Evolutionary conservation across 2,797 vertebrate species (phyloP).

Genomic region (Tiaroga cobitis): DNA sequence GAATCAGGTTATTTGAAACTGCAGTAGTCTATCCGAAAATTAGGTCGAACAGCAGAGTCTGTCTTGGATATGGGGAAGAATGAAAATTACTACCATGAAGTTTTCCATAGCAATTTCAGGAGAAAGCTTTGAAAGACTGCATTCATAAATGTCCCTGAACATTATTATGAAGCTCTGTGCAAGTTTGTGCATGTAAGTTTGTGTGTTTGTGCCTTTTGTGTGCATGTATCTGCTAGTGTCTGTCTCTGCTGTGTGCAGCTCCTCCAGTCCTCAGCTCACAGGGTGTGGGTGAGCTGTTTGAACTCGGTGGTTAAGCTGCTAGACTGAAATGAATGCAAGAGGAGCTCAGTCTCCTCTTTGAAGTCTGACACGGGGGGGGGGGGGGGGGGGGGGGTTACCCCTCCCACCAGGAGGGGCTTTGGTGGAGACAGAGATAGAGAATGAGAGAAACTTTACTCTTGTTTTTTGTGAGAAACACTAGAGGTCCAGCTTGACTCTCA

Average conservation of each 20-base stretch:
- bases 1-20: neutral
- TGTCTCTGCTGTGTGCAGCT: constrained; percentile 31
- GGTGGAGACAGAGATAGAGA: constrained; percentile 9
- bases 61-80: constrained; percentile 9
- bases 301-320: constrained; percentile 66
- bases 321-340: constrained; percentile 65
- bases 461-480: constrained; percentile 59
- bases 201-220: constrained; percentile 6
- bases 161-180: constrained; percentile 14
- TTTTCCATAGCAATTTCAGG: constrained; percentile 13
- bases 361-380: constrained; percentile 70
- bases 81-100: constrained; percentile 21
- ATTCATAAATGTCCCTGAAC: neutral
- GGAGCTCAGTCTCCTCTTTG: constrained; percentile 75
- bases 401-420: constrained; percentile 67
- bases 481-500: constrained; percentile 63
- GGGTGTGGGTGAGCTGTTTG: constrained; percentile 65
- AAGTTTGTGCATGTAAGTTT: constrained; percentile 14
- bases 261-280: constrained; percentile 43
- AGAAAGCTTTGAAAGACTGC: constrained; percentile 9
- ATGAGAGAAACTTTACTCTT: constrained; percentile 44
- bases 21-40: neutral
- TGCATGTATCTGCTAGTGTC: constrained; percentile 21
- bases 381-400: constrained; percentile 66
- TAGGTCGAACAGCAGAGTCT: constrained; percentile 19